Percentiles rank a stretch among this genome's conserved stretches.
Evolutionary conservation across 2,888 invertebrate genomes (phyloP).

Genomic region (Idaea biselata): DNA sequence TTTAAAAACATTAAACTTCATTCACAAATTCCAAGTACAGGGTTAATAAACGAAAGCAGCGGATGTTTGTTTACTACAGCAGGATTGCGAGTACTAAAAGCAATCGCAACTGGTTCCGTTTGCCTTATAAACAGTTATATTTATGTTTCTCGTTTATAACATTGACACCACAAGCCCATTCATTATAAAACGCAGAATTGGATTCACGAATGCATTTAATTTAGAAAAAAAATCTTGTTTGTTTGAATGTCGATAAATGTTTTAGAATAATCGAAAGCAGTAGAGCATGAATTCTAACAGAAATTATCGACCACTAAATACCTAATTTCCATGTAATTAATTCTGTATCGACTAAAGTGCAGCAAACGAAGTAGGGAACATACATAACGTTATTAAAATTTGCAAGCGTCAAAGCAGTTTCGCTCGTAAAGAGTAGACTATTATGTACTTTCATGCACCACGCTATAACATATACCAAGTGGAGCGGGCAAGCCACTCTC

Average conservation of each 20-base stretch:
- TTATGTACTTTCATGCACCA: conserved; percentile 70
- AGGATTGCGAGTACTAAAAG: conserved; percentile 19
- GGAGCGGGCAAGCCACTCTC: conserved; percentile 76
- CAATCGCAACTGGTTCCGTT: conserved; percentile 18
- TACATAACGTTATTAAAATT: conserved; percentile 38
- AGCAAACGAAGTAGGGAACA: conserved; percentile 32
- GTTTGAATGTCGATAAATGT: not conserved
- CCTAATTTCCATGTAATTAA: not conserved
- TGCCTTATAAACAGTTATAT: conserved; percentile 12
- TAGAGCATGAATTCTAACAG: not conserved
- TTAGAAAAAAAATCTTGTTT: not conserved
- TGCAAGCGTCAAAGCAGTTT: conserved; percentile 43
- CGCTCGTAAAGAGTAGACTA: conserved; percentile 55
- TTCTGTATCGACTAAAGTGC: conserved; percentile 17
- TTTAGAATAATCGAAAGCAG: not conserved
- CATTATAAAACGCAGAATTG: conserved; percentile 16
- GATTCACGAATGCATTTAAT: not conserved
- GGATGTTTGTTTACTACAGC: conserved; percentile 25
- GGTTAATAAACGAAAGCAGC: conserved; percentile 13
- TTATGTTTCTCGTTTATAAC: conserved; percentile 11
- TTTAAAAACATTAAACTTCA: conserved; percentile 13
- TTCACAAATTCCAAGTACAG: conserved; percentile 20
- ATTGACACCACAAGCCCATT: conserved; percentile 14
- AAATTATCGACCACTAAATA: not conserved
- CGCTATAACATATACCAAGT: conserved; percentile 76